Conservation (phyloP, 1,140 invertebrate genomes). For the Gonioctena quinquepunctata region DNA sequence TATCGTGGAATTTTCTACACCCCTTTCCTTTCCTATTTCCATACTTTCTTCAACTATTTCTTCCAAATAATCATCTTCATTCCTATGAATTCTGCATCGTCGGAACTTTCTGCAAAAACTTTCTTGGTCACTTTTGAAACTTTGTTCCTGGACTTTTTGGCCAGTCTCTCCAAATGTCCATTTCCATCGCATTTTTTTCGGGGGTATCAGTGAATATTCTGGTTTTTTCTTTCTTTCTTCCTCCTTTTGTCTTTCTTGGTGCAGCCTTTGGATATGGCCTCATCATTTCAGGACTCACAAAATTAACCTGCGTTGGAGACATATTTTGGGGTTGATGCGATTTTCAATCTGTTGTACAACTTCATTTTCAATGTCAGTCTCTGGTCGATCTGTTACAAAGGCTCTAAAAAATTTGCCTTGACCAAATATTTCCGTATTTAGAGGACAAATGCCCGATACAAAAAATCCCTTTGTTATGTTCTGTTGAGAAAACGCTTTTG, state of each 20-base stretch:
- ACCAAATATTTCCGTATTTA: constrained; percentile 10
- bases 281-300: constrained; percentile 10
- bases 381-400: constrained; percentile 5
- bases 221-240: constrained; percentile 12
- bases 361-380: background rate
- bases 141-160: background rate
- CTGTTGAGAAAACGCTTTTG: constrained; percentile 20
- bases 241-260: constrained; percentile 14
- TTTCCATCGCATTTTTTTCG: constrained; percentile 16
- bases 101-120: background rate
- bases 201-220: constrained; percentile 14
- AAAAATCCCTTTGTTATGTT: constrained; percentile 14
- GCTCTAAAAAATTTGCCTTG: constrained; percentile 8
- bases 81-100: background rate
- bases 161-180: background rate
- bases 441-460: constrained; percentile 12
- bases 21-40: background rate
- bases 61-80: background rate
- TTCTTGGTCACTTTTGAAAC: background rate
- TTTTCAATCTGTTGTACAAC: background rate
- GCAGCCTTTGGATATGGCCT: constrained; percentile 19
- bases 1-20: background rate
- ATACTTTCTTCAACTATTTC: background rate
- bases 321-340: too few relatives aligned
- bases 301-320: background rate